Evolutionary conservation across 2,113 vertebrate species (phyloP).

Genomic region (Oreocharis arfaki): DNA sequence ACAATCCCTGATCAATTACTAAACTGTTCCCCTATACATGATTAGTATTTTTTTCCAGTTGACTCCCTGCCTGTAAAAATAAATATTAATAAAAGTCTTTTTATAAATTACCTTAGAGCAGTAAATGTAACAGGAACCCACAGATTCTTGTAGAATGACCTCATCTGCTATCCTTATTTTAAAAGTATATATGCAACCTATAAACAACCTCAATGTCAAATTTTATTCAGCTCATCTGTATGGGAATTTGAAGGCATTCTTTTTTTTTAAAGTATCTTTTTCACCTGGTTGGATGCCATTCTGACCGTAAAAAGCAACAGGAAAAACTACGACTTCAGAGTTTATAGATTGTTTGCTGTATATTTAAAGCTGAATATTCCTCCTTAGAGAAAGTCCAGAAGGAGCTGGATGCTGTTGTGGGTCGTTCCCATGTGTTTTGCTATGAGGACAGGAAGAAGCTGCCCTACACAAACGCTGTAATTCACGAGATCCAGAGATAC

Average conservation of each 20-base stretch:
- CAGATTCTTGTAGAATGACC: neutral
- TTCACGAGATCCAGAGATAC: constrained; percentile 41
- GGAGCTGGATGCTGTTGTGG: constrained; percentile 54
- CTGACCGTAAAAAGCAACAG: neutral
- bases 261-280: neutral
- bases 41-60: neutral
- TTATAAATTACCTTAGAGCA: neutral
- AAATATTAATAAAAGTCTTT: neutral
- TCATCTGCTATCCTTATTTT: neutral
- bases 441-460: constrained; percentile 26
- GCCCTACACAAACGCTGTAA: constrained; percentile 45
- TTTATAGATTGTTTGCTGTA: neutral
- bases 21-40: rapidly evolving
- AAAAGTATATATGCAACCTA: neutral
- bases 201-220: neutral
- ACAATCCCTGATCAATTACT: neutral
- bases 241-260: neutral
- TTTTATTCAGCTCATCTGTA: neutral
- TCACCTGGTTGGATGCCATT: neutral
- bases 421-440: neutral
- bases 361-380: neutral
- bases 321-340: neutral
- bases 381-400: constrained; percentile 48
- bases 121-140: neutral
- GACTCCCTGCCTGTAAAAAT: neutral